Conservation (phyloP, 2,888 invertebrate species). For the Lasioglossum villosulum region DNA sequence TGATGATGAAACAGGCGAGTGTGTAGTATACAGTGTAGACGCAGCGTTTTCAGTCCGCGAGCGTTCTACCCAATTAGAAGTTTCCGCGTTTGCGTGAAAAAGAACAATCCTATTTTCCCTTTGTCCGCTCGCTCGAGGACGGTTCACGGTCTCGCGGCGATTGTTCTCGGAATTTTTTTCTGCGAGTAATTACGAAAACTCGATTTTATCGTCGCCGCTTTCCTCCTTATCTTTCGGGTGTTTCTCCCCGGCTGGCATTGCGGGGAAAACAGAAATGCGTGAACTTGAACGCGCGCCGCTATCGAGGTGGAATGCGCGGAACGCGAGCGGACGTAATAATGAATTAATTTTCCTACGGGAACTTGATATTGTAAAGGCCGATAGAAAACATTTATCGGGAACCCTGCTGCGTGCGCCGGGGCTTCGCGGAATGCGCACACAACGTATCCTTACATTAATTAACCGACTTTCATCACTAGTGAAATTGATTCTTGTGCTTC, state of each 20-base stretch:
- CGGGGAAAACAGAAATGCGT: background rate
- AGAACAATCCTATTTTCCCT: conserved; percentile 12
- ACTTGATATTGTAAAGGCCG: conserved; percentile 5
- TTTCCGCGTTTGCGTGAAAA: background rate
- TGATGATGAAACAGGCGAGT: background rate
- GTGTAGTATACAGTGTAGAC: background rate
- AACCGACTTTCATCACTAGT: conserved; percentile 19
- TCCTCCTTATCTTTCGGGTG: background rate
- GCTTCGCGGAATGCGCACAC: conserved; percentile 25
- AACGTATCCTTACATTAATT: conserved; percentile 36
- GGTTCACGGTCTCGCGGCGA: background rate
- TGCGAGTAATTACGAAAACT: background rate
- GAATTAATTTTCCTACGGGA: conserved; percentile 1
- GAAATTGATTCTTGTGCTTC: conserved; percentile 19
- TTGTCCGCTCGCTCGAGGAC: background rate
- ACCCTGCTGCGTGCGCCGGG: background rate
- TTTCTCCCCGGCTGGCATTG: background rate
- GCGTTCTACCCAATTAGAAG: conserved; percentile 7
- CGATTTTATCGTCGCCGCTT: background rate
- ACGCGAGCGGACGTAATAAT: conserved; percentile 9
- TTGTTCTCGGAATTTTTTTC: background rate
- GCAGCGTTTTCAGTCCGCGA: background rate
- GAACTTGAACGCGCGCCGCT: conserved; percentile 8
- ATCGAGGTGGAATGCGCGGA: conserved; percentile 14
- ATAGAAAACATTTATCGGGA: conserved; percentile 26